A percentile compares a stretch with the other conserved stretches of the same genome.
Evolutionary conservation across 2,797 vertebrate species (phyloP).

Genomic region (Cercopithecus petaurista): DNA sequence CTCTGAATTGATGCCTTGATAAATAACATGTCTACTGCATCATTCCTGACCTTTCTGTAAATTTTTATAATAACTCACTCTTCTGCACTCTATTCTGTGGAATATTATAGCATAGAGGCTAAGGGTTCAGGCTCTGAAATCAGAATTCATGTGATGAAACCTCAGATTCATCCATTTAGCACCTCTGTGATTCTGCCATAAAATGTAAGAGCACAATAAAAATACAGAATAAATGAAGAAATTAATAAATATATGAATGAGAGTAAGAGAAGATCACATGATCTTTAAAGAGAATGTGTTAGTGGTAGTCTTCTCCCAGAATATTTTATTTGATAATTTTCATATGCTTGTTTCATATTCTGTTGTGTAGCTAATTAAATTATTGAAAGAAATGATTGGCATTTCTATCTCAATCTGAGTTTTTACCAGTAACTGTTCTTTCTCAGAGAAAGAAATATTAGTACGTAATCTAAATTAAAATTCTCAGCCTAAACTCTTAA

Average conservation of each 20-base stretch:
- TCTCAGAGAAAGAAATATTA: not conserved
- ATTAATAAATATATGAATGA: not conserved
- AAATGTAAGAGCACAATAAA: not conserved
- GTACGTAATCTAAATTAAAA: slow-evolving; percentile 9
- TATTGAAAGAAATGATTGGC: not conserved
- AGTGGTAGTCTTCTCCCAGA: not conserved
- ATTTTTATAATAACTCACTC: not conserved
- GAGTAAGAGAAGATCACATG: not conserved
- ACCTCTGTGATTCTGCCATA: not conserved
- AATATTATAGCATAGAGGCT: not conserved
- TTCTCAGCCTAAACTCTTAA: slow-evolving; percentile 35
- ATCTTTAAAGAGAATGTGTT: not conserved
- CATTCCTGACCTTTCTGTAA: not conserved
- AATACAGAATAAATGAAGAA: not conserved
- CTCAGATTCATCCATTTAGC: not conserved
- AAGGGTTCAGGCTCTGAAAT: not conserved
- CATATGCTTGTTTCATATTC: not conserved
- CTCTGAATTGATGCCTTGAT: not conserved
- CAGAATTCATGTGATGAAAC: not conserved
- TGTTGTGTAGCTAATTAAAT: not conserved
- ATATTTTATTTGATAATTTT: not conserved
- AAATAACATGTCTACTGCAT: not conserved
- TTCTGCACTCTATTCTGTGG: not conserved
- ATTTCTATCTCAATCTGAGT: not conserved
- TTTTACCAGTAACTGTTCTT: not conserved